Evolutionary conservation across 1,140 invertebrate species (phyloP).

Genomic region (Planococcus citri): DNA sequence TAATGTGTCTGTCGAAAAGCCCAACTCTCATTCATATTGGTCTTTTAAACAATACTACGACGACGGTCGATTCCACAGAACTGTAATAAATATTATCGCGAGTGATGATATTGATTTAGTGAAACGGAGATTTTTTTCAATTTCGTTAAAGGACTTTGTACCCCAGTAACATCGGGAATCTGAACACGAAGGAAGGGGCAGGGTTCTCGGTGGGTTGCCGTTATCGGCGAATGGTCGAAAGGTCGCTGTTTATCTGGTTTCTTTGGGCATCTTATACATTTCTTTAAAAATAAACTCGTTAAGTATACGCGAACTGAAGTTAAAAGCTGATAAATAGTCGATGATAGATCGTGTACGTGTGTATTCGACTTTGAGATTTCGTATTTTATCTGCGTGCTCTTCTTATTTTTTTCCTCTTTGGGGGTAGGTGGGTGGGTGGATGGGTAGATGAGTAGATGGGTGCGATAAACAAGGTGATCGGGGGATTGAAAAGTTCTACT

Average conservation of each 20-base stretch:
- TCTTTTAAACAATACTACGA: not conserved
- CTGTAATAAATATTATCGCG: not conserved
- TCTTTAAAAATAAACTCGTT: not conserved
- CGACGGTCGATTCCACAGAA: not conserved
- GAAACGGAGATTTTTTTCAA: not conserved
- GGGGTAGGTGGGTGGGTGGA: not conserved
- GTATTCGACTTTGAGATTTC: not conserved
- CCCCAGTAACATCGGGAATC: not conserved
- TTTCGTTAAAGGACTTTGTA: not conserved
- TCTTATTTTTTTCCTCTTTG: not conserved
- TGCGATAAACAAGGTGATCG: not conserved
- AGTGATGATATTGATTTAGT: not conserved
- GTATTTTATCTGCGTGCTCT: not conserved
- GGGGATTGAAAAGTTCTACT: not conserved
- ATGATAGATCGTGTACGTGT: not conserved
- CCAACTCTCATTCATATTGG: too few species aligned
- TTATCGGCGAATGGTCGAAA: constrained; percentile 2
- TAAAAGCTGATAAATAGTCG: not conserved
- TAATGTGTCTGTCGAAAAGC: too few species aligned
- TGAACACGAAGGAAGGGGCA: not conserved
- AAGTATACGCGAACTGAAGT: not conserved
- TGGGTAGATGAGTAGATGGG: too few species aligned
- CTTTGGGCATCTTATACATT: not conserved
- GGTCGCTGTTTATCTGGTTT: not conserved
- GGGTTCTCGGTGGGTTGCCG: not conserved